These are phyloP conservation scores for Chamaedrilus cognettii DNA, from an alignment of 2,888 invertebrate genomes.

Conservation along the genomic window DNA sequence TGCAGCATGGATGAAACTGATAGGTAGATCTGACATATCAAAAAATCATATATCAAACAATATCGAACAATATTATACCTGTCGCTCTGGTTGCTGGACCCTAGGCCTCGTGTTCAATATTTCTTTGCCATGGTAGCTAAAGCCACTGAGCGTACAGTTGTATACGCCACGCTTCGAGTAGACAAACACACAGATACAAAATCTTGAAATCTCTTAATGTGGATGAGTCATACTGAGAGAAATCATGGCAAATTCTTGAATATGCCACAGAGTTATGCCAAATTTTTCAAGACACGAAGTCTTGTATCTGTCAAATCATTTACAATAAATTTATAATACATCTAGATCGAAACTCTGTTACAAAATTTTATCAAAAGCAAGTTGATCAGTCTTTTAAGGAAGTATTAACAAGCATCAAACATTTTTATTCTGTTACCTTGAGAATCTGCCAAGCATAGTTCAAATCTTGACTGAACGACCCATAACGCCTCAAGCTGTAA, in stretches of 20 bases:
- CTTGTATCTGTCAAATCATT: no score
- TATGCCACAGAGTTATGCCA: no score
- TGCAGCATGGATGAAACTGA: no score
- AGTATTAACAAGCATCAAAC: background rate
- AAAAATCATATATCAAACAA: no score
- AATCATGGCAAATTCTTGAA: constrained; percentile 20
- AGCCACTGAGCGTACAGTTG: background rate
- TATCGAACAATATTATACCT: background rate
- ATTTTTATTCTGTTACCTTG: background rate
- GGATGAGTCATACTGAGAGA: no score
- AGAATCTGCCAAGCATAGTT: constrained; percentile 68
- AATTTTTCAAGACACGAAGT: no score
- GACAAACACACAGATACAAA: no score
- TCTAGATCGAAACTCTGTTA: no score
- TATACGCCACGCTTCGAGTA: background rate
- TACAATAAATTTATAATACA: no score
- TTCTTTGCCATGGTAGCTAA: background rate
- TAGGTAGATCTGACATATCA: no score
- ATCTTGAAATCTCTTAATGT: no score
- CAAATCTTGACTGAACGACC: constrained; percentile 64
- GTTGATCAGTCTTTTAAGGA: background rate
- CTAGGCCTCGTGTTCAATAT: background rate
- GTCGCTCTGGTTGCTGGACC: background rate
- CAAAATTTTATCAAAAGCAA: no score
- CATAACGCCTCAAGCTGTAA: constrained; percentile 74